Conservation (phyloP, 1,140 invertebrate genomes). For the Calliopsis andreniformis region DNA sequence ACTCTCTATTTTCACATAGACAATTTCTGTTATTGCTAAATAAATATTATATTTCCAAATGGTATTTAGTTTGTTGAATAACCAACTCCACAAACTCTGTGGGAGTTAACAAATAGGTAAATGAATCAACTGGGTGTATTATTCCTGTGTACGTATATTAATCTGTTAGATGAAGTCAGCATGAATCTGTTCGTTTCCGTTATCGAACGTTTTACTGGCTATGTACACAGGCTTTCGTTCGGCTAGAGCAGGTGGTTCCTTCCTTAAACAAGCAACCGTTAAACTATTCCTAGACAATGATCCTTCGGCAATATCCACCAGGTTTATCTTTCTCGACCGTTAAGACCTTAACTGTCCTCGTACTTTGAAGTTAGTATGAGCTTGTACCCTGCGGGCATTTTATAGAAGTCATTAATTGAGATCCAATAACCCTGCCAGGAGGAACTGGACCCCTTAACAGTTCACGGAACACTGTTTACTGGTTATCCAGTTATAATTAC, state of each 20-base stretch:
- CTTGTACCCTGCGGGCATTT: conserved; percentile 26
- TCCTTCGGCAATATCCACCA: conserved; percentile 43
- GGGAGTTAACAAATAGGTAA: no score
- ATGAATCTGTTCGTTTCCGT: conserved; percentile 13
- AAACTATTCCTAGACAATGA: conserved; percentile 44
- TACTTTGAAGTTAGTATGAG: conserved; percentile 4
- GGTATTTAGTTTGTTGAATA: no score
- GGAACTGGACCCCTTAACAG: conserved; percentile 15
- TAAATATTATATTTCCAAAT: no score
- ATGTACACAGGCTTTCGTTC: background rate
- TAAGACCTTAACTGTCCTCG: conserved; percentile 30
- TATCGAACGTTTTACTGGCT: background rate
- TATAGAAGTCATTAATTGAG: conserved; percentile 50
- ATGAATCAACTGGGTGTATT: no score
- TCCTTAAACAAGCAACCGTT: conserved; percentile 41
- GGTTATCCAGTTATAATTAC: no score
- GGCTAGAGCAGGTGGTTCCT: conserved; percentile 9
- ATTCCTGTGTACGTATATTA: background rate
- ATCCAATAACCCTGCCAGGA: conserved; percentile 48
- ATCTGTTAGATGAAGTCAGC: conserved; percentile 5
- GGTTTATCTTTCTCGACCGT: conserved; percentile 39
- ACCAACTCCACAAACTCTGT: no score
- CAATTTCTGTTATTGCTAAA: no score
- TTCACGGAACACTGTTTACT: no score
- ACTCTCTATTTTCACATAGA: no score